phyloP scores from a whole-genome alignment of 2,113 vertebrate species.

The Onychostoma macrolepis region DNA sequence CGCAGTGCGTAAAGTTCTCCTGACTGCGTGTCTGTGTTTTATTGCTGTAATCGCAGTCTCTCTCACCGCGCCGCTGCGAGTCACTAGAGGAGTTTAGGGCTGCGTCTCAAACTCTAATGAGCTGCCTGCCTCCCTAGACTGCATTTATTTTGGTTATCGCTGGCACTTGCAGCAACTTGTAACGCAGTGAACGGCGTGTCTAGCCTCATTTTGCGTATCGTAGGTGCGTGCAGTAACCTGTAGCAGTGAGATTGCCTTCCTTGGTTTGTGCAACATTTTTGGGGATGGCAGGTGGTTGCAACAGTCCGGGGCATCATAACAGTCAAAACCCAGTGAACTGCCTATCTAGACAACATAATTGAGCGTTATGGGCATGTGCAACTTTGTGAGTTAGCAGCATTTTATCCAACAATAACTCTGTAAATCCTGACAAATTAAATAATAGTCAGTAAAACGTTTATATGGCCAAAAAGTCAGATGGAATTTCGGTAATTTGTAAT shows the following conservation, averaged over 20 bases:
- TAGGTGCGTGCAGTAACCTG: background rate
- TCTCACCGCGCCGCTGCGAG: constrained; percentile 57
- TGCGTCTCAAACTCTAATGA: constrained; percentile 12
- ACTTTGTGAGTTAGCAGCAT: background rate
- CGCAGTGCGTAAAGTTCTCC: constrained; percentile 2
- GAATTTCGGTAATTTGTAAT: no score
- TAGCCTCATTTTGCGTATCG: background rate
- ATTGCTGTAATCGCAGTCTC: background rate
- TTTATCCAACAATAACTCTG: background rate
- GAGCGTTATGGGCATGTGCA: background rate
- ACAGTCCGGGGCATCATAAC: background rate
- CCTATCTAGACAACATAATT: background rate
- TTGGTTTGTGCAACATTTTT: background rate
- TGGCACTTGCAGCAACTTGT: background rate
- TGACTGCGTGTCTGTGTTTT: background rate
- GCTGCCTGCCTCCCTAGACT: constrained; percentile 12
- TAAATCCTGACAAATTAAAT: no score
- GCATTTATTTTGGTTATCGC: background rate
- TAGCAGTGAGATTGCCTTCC: background rate
- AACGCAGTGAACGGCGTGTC: background rate
- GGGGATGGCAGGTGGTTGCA: background rate
- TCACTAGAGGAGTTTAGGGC: constrained; percentile 61
- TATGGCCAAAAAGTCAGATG: background rate
- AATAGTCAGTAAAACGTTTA: background rate
- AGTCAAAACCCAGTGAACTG: background rate